Evolutionary conservation across 1,140 invertebrate species (phyloP), one percentile per base, ranked within the genome.

Genomic region (Papilio glaucus): DNA sequence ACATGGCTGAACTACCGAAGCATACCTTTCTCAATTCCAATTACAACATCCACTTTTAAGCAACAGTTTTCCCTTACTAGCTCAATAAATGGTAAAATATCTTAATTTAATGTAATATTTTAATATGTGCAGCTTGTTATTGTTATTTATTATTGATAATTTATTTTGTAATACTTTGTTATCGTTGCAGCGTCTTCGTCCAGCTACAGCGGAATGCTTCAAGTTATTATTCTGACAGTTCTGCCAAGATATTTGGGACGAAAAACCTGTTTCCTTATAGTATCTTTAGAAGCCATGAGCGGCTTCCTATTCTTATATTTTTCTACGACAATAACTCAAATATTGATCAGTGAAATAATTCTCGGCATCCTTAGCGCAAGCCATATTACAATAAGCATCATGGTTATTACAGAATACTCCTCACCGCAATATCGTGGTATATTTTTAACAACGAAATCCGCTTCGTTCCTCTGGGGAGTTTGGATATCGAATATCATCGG

Each of bases 401-500:
- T 85, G 4, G 74, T 81, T 0, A 9, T 85, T 0, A 76, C 78
- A 8, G 85, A 85, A 42, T 85, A 84, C 39, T 72, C 77, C 0
- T 81, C 84, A 3, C 77, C 79, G 7, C 79, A 76, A 45, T 84
- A 83, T 33, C 75, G 85, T 4, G 85, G 83, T 0, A 57, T 83
- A 67, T 83, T 84, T 53, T 63, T 86, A 29, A 73, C 79, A 1
- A 62, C 84, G 1, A 86, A 85, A 76, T 65, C 78, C 7, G 83
- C 83, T n/a, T 78, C 76, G 0, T 75, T 84, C 13, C 77, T 79
- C 15, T 85, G 83, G 83, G 85, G 82, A 24, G 78, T 86, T 18
- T 85, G 80, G 80, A 73, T 73, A 0, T 72, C 85, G 6, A 86
- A 86, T 57, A 81, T 78, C 0, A 82, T 85, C 0, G 85, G 85